Evolutionary conservation across 2,113 vertebrate species (phyloP).

Genomic region (Triplophysa rosa): DNA sequence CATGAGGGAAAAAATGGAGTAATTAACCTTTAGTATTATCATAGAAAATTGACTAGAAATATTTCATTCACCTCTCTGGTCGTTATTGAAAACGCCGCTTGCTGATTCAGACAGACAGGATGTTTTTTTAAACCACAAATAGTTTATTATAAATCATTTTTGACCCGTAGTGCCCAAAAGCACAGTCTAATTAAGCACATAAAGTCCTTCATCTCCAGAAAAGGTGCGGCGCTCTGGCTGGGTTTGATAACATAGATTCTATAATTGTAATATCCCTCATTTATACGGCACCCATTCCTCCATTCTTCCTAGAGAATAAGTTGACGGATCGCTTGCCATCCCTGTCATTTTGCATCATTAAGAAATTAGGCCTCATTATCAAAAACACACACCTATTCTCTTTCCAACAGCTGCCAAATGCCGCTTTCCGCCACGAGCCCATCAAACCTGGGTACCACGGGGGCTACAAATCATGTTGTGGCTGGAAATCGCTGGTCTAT

Average conservation of each 20-base stretch:
- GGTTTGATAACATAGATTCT: slow-evolving; percentile 25
- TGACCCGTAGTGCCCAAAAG: slow-evolving; percentile 37
- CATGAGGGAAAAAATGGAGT: not conserved
- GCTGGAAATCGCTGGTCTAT: slow-evolving; percentile 41
- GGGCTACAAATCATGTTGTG: slow-evolving; percentile 26
- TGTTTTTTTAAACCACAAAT: slow-evolving; percentile 28
- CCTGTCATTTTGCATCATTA: slow-evolving; percentile 48
- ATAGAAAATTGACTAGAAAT: slow-evolving; percentile 1
- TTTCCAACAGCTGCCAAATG: slow-evolving; percentile 31
- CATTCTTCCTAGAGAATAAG: slow-evolving; percentile 23
- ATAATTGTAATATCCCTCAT: slow-evolving; percentile 21
- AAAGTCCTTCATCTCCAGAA: slow-evolving; percentile 42
- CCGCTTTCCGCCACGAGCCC: slow-evolving; percentile 26
- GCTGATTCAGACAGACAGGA: not conserved
- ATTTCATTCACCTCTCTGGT: slow-evolving; percentile 14
- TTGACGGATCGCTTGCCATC: slow-evolving; percentile 39
- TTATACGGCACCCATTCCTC: slow-evolving; percentile 11
- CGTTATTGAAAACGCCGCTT: slow-evolving; percentile 3
- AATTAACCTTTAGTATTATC: slow-evolving; percentile 29
- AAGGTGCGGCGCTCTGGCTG: slow-evolving; percentile 27
- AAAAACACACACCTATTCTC: slow-evolving; percentile 43
- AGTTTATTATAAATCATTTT: slow-evolving; percentile 42
- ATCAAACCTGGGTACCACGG: slow-evolving; percentile 30
- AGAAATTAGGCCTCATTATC: slow-evolving; percentile 38
- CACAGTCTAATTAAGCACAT: slow-evolving; percentile 42